These are phyloP conservation scores for Ibidorhyncha struthersii DNA, from an alignment of 2,113 vertebrate genomes.

Conservation along the genomic window DNA sequence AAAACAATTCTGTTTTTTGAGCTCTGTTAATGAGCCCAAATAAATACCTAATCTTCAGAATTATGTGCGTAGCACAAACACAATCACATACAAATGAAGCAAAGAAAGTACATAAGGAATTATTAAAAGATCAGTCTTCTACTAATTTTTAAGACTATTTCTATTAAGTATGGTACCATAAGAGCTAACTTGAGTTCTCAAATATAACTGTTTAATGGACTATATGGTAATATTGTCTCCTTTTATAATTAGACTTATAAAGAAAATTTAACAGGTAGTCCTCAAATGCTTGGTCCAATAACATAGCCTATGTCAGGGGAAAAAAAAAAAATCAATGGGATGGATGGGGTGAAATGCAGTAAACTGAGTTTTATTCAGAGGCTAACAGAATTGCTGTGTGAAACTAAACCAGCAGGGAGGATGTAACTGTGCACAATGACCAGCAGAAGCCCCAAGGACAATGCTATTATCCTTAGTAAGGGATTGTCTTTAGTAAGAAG, in stretches of 20 bases:
- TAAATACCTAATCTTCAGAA: neutral
- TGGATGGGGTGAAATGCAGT: neutral
- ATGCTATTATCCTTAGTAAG: neutral
- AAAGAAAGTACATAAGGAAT: neutral
- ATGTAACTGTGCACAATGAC: neutral
- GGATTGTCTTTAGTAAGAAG: neutral
- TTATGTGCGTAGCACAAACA: neutral
- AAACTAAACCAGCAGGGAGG: neutral
- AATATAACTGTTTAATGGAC: neutral
- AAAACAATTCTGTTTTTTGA: neutral
- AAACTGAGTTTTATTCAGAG: neutral
- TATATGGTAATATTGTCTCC: neutral
- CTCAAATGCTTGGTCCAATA: neutral
- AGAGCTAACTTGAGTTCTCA: neutral
- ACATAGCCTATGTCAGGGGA: neutral
- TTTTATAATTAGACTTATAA: neutral
- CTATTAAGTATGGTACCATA: neutral
- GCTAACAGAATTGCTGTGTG: neutral
- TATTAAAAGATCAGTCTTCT: neutral
- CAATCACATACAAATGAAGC: neutral
- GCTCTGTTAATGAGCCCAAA: neutral
- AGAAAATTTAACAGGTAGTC: neutral
- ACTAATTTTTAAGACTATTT: neutral
- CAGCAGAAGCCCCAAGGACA: neutral
- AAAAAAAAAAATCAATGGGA: neutral